phyloP scores from a whole-genome alignment of 2,113 vertebrate species.

The Antennarius striatus region DNA sequence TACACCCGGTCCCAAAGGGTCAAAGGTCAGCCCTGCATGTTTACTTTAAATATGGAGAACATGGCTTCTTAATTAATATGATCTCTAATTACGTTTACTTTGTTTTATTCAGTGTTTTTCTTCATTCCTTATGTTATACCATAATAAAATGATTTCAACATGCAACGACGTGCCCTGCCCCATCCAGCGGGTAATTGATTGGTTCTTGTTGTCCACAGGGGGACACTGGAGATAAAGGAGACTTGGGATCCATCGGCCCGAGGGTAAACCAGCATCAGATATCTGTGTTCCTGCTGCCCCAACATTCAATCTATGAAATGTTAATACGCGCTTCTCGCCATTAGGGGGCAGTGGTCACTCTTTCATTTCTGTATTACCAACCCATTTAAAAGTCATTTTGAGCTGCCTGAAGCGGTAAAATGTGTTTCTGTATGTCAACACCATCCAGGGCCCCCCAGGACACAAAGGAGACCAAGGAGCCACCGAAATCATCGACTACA shows the following conservation, averaged over 20 bases:
- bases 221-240: conserved; percentile 90
- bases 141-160: too few relatives aligned
- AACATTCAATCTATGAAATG: neutral
- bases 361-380: too few relatives aligned
- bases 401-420: neutral
- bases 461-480: conserved; percentile 96
- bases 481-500: conserved; percentile 98
- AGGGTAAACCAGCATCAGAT: conserved; percentile 73
- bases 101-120: too few relatives aligned
- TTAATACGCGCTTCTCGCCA: neutral
- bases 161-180: too few relatives aligned
- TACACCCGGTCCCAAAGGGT: conserved; percentile 89
- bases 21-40: conserved; percentile 86
- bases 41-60: conserved; percentile 26
- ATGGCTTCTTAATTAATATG: neutral
- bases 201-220: conserved; percentile 79
- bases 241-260: conserved; percentile 84
- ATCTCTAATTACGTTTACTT: neutral
- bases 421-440: conserved; percentile 8
- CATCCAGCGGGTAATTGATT: neutral
- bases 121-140: too few relatives aligned
- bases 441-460: conserved; percentile 89
- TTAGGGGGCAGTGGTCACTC: conserved; percentile 45
- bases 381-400: too few relatives aligned
- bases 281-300: too few relatives aligned